phyloP scores from a whole-genome alignment of 2,888 invertebrate species.

The Asteroscopus sphinx region DNA sequence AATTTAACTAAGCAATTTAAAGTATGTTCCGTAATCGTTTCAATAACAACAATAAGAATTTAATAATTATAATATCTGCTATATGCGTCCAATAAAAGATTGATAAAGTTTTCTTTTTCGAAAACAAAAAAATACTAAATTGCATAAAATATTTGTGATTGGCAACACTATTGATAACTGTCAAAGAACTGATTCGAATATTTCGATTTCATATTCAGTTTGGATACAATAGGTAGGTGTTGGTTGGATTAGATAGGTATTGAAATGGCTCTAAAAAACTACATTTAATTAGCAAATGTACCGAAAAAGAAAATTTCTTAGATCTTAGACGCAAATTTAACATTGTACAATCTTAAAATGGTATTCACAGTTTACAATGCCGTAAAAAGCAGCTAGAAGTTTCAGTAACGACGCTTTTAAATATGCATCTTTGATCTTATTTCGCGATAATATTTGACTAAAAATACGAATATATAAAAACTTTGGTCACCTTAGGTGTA shows the following conservation, averaged over 20 bases:
- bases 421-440: neutral
- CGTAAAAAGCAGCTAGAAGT: neutral
- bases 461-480: constrained; percentile 5
- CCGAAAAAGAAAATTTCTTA: neutral
- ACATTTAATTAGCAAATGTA: too few relatives aligned
- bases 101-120: neutral
- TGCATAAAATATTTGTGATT: constrained; percentile 5
- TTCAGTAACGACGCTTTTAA: neutral
- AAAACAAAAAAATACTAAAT: neutral
- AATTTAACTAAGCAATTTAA: constrained; percentile 4
- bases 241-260: too few relatives aligned
- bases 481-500: constrained; percentile 39
- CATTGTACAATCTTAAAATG: too few relatives aligned
- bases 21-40: constrained; percentile 12
- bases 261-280: too few relatives aligned
- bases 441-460: constrained; percentile 5
- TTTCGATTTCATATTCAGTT: neutral
- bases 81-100: neutral
- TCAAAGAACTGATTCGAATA: neutral
- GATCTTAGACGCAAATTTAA: too few relatives aligned
- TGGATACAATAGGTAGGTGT: too few relatives aligned
- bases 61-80: neutral
- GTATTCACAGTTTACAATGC: constrained; percentile 1
- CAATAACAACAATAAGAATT: neutral
- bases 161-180: constrained; percentile 1